phyloP scores from a whole-genome alignment of 2,797 vertebrate genomes.

The Channallabes apus region DNA sequence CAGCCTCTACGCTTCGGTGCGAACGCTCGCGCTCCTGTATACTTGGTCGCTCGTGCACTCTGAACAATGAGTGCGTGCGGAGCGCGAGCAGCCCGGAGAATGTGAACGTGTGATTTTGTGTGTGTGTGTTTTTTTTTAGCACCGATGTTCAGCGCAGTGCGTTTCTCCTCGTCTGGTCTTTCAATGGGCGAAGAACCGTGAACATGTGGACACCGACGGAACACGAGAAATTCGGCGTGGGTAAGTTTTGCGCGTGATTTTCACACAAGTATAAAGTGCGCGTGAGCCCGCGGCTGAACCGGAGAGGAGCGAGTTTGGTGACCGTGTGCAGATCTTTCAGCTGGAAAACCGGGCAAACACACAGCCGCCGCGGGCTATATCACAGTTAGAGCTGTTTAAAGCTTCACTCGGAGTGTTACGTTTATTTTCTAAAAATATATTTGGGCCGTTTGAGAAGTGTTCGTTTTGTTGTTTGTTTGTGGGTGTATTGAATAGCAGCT shows the following conservation, averaged over 20 bases:
- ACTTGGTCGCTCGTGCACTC: constrained; percentile 68
- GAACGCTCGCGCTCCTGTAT: constrained; percentile 18
- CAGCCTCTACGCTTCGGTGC: constrained; percentile 15
- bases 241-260: constrained; percentile 75
- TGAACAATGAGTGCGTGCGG: constrained; percentile 85
- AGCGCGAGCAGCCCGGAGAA: constrained; percentile 69
- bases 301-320: constrained; percentile 29
- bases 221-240: constrained; percentile 97
- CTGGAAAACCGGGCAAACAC: background rate
- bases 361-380: background rate
- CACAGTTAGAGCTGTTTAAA: background rate
- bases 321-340: background rate
- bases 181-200: constrained; percentile 50
- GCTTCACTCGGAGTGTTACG: background rate
- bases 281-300: background rate
- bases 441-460: background rate
- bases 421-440: background rate
- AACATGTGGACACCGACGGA: constrained; percentile 98
- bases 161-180: constrained; percentile 45
- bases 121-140: constrained; percentile 25
- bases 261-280: constrained; percentile 20
- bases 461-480: constrained; percentile 1
- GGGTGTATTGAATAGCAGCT: background rate
- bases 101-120: constrained; percentile 52
- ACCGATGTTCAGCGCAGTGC: constrained; percentile 54